Percentiles rank a stretch among this genome's conserved stretches.
Evolutionary conservation across 2,113 vertebrate genomes (phyloP).

Genomic region (Carassius gibelio): DNA sequence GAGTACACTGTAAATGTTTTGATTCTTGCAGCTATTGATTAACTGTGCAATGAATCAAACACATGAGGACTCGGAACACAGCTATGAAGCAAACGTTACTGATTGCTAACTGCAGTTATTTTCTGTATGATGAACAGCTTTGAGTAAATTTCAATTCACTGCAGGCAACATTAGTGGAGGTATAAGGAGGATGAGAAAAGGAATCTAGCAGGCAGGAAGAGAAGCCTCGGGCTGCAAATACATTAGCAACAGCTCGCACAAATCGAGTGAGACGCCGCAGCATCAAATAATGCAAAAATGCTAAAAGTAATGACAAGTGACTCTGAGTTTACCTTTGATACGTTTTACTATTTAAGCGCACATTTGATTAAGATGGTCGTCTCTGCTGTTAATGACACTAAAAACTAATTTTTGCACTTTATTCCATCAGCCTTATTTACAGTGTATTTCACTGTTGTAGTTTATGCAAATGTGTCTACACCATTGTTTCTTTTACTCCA

Average conservation of each 20-base stretch:
- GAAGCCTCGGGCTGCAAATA: conserved; percentile 25
- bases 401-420: not conserved
- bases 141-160: conserved; percentile 30
- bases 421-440: not conserved
- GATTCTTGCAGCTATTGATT: not conserved
- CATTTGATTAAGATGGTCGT: too few species aligned
- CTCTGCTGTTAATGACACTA: not conserved
- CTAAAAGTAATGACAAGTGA: conserved; percentile 14
- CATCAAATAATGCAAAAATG: conserved; percentile 38
- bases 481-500: not conserved
- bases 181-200: conserved; percentile 17
- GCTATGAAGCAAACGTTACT: conserved; percentile 29
- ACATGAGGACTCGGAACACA: conserved; percentile 5
- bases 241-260: conserved; percentile 21
- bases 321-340: not conserved
- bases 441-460: not conserved
- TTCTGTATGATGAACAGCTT: conserved; percentile 21
- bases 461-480: not conserved
- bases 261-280: conserved; percentile 15
- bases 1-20: not conserved
- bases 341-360: not conserved
- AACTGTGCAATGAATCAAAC: not conserved
- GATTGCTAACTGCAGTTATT: conserved; percentile 30
- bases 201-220: conserved; percentile 5
- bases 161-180: conserved; percentile 30